Evolutionary conservation across 1,140 invertebrate species (phyloP).

Genomic region (Leptestheria dahalacensis): DNA sequence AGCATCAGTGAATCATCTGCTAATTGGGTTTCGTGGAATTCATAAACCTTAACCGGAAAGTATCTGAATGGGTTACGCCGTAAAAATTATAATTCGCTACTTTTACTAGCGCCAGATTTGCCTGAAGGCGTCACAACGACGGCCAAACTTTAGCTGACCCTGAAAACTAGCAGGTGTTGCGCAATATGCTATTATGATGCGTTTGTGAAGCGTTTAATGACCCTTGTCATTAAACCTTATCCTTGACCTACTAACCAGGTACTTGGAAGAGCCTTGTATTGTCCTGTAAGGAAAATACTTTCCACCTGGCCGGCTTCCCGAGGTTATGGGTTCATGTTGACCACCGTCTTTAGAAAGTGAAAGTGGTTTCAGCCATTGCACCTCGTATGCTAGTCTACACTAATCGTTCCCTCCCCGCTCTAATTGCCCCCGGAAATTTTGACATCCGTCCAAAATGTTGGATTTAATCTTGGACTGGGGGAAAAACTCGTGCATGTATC

Average conservation of each 20-base stretch:
- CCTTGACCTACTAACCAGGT: not conserved
- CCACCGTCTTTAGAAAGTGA: not conserved
- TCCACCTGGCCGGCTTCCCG: not conserved
- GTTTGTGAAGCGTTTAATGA: not conserved
- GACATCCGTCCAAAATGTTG: too few species aligned
- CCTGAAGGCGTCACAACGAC: not conserved
- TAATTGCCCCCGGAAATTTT: too few species aligned
- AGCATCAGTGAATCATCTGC: too few species aligned
- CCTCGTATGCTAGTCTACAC: too few species aligned
- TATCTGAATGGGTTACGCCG: too few species aligned
- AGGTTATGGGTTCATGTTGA: not conserved
- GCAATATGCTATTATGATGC: not conserved
- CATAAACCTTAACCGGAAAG: too few species aligned
- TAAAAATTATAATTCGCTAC: too few species aligned
- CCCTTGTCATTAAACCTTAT: not conserved
- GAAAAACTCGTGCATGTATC: too few species aligned
- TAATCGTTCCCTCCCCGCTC: too few species aligned
- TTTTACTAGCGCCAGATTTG: too few species aligned
- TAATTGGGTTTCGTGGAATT: too few species aligned
- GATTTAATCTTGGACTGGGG: too few species aligned
- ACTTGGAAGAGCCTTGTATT: not conserved
- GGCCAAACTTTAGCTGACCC: not conserved
- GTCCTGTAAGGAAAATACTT: not conserved
- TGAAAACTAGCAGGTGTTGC: not conserved
- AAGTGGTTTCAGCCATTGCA: not conserved